Evolutionary conservation across 1,140 invertebrate genomes (phyloP), one percentile per base, ranked within the genome.

Genomic region (Acromyrmex echinatior): DNA sequence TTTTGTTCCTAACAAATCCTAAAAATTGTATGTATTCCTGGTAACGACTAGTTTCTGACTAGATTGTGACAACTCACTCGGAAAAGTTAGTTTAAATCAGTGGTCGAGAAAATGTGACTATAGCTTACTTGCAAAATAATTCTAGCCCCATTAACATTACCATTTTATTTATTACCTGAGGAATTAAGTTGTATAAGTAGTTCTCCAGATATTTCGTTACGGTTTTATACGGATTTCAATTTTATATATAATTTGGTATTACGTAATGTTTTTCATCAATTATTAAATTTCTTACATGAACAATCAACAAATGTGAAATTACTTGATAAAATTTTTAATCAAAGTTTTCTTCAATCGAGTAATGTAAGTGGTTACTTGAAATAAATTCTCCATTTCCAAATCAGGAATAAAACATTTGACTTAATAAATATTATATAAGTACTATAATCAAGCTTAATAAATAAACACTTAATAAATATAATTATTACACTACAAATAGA

Each of bases 101-200:
- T 68, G 10, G 10, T 68, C 35, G 18, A 66, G 16, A 68, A 35
- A 35, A 68, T 68, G 18, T 68, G 35, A 21, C 0, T 39, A 12
- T n/a, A 65, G 25, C 18, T 65, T n/a, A 65, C 0, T 68, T 68
- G 35, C n/a, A 68, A 21, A 68, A 68, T 68, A 68, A 12, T 35
- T 10, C 21, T 35, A 21, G 65, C 35, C 4, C 4, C n/a, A 68
- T 68, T 68, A 68, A 68, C 65, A 68, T 68, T 68, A 68, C 35
- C 35, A 68, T 45, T 68, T 68, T 66, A 10, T 35, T 66, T 0
- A 4, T 68, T 45, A 5, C 21, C 10, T 21, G 4, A 68, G 21
- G 0, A 65, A 65, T 9, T 10, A 12, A 39, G 12, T 0, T 66
- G 18, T 28, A 0, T 66, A 66, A 66, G 25, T 9, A 18, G 10